Evolutionary conservation across 2,797 vertebrate genomes (phyloP).

Genomic region (Propithecus perrieri): DNA sequence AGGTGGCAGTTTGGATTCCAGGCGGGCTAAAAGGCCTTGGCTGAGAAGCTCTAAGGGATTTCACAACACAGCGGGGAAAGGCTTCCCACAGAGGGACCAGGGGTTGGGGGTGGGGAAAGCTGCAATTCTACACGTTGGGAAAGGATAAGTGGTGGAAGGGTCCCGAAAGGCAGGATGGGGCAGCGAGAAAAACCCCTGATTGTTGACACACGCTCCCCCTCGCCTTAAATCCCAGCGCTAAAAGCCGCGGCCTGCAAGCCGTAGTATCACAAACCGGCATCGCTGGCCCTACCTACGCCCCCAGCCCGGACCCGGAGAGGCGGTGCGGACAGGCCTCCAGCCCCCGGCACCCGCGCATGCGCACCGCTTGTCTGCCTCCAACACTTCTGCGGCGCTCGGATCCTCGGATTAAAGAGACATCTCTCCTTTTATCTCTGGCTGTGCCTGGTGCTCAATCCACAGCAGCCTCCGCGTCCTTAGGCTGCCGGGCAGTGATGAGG

Average conservation of each 20-base stretch:
- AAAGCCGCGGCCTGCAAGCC: neutral
- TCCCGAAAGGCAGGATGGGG: neutral
- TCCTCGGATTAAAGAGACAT: neutral
- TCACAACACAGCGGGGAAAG: constrained; percentile 57
- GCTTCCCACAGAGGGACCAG: neutral
- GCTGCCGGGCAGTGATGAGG: accelerated
- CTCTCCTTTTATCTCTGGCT: neutral
- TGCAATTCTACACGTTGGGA: neutral
- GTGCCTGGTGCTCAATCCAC: neutral
- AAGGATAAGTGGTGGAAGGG: neutral
- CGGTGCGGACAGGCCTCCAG: accelerated
- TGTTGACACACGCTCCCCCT: neutral
- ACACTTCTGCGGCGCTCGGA: neutral
- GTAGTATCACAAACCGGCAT: neutral
- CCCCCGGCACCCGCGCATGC: neutral
- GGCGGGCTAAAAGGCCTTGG: constrained; percentile 73
- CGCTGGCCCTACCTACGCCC: accelerated
- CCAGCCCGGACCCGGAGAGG: accelerated
- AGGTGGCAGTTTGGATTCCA: constrained; percentile 60
- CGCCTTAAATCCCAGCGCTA: neutral
- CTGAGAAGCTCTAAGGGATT: constrained; percentile 43
- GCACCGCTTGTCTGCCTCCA: neutral
- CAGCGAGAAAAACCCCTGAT: neutral
- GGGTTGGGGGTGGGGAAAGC: neutral
- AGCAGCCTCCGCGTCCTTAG: neutral